A percentile compares a stretch with the other conserved stretches of the same genome.
Conservation (phyloP, 2,888 invertebrate genomes). For the Protonemura montana region DNA sequence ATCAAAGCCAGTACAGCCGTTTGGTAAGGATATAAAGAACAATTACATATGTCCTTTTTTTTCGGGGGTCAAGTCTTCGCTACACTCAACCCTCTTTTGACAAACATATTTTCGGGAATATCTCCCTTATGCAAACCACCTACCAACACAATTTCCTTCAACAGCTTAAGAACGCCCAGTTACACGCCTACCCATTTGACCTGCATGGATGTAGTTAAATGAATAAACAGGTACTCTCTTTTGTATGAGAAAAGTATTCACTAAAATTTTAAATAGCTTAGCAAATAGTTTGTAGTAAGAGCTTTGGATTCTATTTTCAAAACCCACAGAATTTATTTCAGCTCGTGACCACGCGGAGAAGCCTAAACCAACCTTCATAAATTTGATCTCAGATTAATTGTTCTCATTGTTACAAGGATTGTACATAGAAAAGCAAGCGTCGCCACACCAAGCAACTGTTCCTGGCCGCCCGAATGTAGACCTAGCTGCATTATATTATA, state of each 20-base stretch:
- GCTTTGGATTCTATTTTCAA: not conserved
- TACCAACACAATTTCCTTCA: too few relatives aligned
- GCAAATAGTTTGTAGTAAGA: not conserved
- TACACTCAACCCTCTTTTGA: too few relatives aligned
- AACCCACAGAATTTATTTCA: not conserved
- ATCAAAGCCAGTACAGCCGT: too few relatives aligned
- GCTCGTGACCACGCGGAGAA: not conserved
- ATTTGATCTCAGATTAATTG: slow-evolving; percentile 35
- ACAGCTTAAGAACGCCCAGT: too few relatives aligned
- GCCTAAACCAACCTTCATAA: not conserved
- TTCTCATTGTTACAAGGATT: slow-evolving; percentile 9
- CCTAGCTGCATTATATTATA: slow-evolving; percentile 12
- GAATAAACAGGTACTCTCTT: not conserved
- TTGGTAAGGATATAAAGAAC: too few relatives aligned
- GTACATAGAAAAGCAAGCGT: not conserved
- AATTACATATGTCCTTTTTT: too few relatives aligned
- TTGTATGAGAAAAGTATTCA: not conserved
- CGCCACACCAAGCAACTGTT: not conserved
- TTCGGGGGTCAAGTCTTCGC: too few relatives aligned
- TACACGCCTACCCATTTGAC: not conserved
- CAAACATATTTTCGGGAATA: too few relatives aligned
- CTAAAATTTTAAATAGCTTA: not conserved
- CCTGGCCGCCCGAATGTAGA: not conserved
- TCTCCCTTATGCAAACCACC: too few relatives aligned
- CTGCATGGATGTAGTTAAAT: not conserved